Base-by-base conservation (phyloP, 2,888 invertebrate genomes). In the Agrotis segetum region DNA sequence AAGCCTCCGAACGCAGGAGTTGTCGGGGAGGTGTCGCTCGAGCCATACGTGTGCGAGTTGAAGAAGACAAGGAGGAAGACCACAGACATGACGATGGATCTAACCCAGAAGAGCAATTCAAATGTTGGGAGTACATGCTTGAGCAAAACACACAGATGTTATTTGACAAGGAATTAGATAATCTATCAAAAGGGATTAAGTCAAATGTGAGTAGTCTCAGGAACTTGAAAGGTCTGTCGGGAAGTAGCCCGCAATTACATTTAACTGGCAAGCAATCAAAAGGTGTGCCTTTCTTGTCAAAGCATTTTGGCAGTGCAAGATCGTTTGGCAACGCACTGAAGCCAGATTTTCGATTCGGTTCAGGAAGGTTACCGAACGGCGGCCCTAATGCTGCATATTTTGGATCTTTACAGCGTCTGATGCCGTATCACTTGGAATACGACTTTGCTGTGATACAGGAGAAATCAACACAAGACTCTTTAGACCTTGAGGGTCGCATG, bases 41-140 rank as follows among this genome's bases (percentile, higher is more conserved):
- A 87, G 97, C 97, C 0, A 96, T 97, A 53, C 92, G 97, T 40
- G 97, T 97, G 0, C 92, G 97, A 55, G 96, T 97, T n/a, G 97
- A 97, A 85, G 97, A 97, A 91, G 97, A 97, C 74, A 95, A 96
- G 88, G 93, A 97, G 88, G 94, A 95, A 55, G 96, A 97, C 64
- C 88, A 91, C 67, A 90, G 85, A 82, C 90, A 87, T 16, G 95
- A 95, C 44, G 96, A 96, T 58, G 77, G 90, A 1, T 89, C 92
- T 2, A 96, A 97, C 72, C 97, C 98, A 1, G 98, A 98, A 87
- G 99, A 99, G 90, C 98, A 98, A 89, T 98, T 98, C 88, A 98
- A 98, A 89, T 99, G 98, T 89, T 99, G 99, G 99, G 99, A 99
- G 86, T 99, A 99, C 87, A 98, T 99, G 98, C 92, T 99, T 61